A percentile compares a stretch with the other conserved stretches of the same genome.
Conservation (phyloP, 2,797 vertebrate genomes). For the Lepus oiostolus region DNA sequence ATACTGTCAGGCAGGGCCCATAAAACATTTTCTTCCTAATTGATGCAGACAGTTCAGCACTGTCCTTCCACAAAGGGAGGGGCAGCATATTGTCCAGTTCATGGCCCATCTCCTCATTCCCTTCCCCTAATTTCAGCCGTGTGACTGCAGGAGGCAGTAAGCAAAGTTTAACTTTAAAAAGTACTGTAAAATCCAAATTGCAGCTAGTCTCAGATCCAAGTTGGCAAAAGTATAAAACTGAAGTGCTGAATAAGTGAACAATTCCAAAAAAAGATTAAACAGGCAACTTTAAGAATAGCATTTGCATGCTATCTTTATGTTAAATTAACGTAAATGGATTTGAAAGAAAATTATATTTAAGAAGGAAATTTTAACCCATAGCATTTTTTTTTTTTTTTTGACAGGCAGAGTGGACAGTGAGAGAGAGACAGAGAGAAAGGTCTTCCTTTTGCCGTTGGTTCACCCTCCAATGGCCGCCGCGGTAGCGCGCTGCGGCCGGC, state of each 20-base stretch:
- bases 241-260: neutral
- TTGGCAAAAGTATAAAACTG: slow-evolving; percentile 44
- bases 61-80: neutral
- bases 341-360: slow-evolving; percentile 46
- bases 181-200: neutral
- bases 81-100: neutral
- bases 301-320: neutral
- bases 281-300: neutral
- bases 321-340: neutral
- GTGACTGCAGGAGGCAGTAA: neutral
- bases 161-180: slow-evolving; percentile 16
- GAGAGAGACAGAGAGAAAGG: too few relatives aligned
- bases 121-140: neutral
- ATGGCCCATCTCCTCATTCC: neutral
- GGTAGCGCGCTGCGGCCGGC: too few relatives aligned
- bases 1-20: neutral
- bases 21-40: slow-evolving; percentile 4
- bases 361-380: slow-evolving; percentile 59
- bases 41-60: neutral
- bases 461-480: too few relatives aligned
- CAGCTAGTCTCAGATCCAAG: slow-evolving; percentile 10
- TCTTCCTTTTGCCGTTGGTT: too few relatives aligned
- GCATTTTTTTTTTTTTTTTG: too few relatives aligned
- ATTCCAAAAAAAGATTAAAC: slow-evolving; percentile 9
- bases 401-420: too few relatives aligned